A percentile compares a stretch with the other conserved stretches of the same genome.
Conservation (phyloP, 2,113 vertebrate species). For the Leucopsar rothschildi region DNA sequence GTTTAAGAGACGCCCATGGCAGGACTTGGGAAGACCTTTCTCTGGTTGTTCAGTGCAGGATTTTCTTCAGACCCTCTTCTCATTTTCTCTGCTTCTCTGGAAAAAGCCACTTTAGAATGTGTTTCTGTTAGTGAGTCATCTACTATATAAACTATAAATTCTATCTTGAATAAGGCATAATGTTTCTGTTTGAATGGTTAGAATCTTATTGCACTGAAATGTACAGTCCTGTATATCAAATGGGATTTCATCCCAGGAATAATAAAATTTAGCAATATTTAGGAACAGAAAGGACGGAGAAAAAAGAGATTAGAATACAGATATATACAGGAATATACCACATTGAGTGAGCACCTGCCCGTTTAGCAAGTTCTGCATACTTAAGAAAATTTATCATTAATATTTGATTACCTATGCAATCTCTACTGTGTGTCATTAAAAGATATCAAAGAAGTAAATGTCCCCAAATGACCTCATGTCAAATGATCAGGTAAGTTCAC, state of each 20-base stretch:
- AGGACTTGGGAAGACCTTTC: not conserved
- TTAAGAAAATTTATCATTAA: not conserved
- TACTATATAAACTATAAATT: not conserved
- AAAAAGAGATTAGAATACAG: not conserved
- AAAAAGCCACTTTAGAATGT: not conserved
- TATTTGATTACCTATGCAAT: not conserved
- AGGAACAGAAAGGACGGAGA: not conserved
- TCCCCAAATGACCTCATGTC: not conserved
- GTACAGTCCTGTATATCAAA: not conserved
- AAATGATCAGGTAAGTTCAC: not conserved
- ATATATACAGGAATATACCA: not conserved
- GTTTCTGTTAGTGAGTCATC: not conserved
- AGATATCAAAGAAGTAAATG: not conserved
- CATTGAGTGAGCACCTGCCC: rapidly evolving
- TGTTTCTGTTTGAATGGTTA: not conserved
- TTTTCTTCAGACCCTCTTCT: not conserved
- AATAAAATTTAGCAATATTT: not conserved
- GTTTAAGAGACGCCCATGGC: not conserved
- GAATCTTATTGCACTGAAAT: not conserved
- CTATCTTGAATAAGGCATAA: not conserved
- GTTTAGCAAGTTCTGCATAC: not conserved
- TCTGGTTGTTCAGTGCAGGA: not conserved
- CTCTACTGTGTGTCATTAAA: not conserved
- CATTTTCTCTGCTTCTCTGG: not conserved
- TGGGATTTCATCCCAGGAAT: not conserved